Evolutionary conservation across 2,113 vertebrate genomes (phyloP).

Genomic region (Zonotrichia leucophrys): DNA sequence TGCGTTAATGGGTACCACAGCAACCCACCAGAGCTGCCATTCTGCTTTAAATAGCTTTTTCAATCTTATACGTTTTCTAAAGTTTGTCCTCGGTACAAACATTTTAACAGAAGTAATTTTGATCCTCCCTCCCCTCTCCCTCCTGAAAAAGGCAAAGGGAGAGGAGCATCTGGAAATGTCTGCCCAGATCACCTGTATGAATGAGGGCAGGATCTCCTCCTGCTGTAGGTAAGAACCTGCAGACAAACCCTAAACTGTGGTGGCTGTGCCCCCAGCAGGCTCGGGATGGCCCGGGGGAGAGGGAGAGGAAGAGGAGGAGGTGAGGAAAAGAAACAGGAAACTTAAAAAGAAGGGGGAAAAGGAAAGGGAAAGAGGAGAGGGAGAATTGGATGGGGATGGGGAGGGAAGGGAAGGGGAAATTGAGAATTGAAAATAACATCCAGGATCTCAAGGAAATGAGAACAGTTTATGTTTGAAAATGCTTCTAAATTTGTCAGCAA

Average conservation of each 20-base stretch:
- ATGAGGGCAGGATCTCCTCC: too few relatives aligned
- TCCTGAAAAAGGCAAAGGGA: fast-evolving
- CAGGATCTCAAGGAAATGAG: background rate
- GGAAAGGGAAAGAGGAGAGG: too few relatives aligned
- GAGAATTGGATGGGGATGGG: background rate
- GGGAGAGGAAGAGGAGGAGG: too few relatives aligned
- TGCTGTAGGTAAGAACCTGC: background rate
- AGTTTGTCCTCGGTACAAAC: background rate
- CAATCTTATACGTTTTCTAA: background rate
- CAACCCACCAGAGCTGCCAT: background rate
- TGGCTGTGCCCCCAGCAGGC: background rate
- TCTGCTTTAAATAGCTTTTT: background rate
- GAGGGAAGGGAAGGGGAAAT: too few relatives aligned
- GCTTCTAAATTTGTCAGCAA: background rate
- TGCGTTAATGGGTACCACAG: background rate
- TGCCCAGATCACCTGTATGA: fast-evolving
- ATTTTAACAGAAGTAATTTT: background rate
- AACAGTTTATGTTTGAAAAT: background rate
- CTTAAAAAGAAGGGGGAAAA: too few relatives aligned
- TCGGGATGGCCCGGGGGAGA: background rate
- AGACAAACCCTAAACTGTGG: background rate
- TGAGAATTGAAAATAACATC: background rate
- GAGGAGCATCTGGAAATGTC: background rate
- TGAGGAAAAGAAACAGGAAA: fast-evolving
- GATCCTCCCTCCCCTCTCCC: fast-evolving